Conservation (phyloP, 2,888 invertebrate genomes). For the Incurvaria masculella region DNA sequence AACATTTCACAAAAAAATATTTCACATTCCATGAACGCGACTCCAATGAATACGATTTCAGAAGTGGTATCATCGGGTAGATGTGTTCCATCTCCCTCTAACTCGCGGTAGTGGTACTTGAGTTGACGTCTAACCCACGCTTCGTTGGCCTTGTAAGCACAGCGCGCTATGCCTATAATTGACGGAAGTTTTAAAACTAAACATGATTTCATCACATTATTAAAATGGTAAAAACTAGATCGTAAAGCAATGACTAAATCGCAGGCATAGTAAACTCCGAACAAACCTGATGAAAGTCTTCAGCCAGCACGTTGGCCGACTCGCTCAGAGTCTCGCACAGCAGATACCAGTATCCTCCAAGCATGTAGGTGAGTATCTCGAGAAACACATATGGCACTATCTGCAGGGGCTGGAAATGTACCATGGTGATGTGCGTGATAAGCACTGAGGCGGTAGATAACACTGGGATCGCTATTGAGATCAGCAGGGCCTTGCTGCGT, state of each 20-base stretch:
- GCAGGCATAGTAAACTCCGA: neutral
- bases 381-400: conserved; percentile 67
- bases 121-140: too few relatives aligned
- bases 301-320: conserved; percentile 63
- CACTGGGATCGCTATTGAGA: conserved; percentile 58
- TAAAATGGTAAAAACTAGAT: too few relatives aligned
- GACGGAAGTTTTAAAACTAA: too few relatives aligned
- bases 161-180: too few relatives aligned
- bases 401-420: conserved; percentile 61
- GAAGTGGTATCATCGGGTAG: too few relatives aligned
- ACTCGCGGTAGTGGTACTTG: too few relatives aligned
- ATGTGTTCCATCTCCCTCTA: too few relatives aligned
- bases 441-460: conserved; percentile 62
- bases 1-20: too few relatives aligned
- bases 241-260: neutral
- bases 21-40: too few relatives aligned
- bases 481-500: conserved; percentile 55
- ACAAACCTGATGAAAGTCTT: conserved; percentile 62
- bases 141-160: too few relatives aligned
- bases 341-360: conserved; percentile 71
- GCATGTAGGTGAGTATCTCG: conserved; percentile 64
- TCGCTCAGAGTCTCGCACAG: conserved; percentile 63
- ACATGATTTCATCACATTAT: neutral
- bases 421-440: conserved; percentile 69
- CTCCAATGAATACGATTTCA: too few relatives aligned